Evolutionary conservation across 2,113 vertebrate genomes (phyloP).

Genomic region (Carassius gibelio): DNA sequence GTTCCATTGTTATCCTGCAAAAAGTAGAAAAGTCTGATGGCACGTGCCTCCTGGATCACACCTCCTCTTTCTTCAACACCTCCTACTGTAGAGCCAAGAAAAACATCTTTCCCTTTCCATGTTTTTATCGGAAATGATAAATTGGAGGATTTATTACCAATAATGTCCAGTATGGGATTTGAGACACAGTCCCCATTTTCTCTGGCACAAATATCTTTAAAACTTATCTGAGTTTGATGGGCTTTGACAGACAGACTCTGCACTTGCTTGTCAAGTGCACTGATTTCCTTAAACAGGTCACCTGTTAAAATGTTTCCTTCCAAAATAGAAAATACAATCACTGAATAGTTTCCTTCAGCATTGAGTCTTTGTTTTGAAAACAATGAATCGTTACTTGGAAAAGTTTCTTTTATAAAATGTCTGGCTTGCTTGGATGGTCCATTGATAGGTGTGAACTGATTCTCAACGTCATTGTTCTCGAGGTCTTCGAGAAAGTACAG

Average conservation of each 20-base stretch:
- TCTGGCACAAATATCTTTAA: constrained; percentile 58
- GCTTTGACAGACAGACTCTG: constrained; percentile 46
- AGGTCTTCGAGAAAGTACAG: constrained; percentile 65
- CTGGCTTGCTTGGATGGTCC: constrained; percentile 78
- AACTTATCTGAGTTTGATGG: constrained; percentile 31
- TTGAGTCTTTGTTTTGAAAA: constrained; percentile 75
- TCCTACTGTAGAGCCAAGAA: constrained; percentile 73
- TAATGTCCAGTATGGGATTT: constrained; percentile 62
- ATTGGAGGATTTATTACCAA: constrained; percentile 6
- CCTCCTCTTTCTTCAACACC: constrained; percentile 61
- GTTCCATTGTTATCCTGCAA: constrained; percentile 58
- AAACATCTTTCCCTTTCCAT: not conserved
- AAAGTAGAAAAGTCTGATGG: constrained; percentile 73
- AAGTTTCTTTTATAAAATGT: constrained; percentile 67
- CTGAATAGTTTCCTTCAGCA: constrained; percentile 66
- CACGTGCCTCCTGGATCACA: constrained; percentile 59
- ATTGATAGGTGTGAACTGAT: constrained; percentile 74
- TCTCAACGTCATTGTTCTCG: constrained; percentile 72
- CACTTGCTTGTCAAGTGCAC: constrained; percentile 62
- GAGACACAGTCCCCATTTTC: constrained; percentile 54
- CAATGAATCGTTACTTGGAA: constrained; percentile 66
- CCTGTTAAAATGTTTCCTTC: constrained; percentile 56
- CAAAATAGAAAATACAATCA: constrained; percentile 64
- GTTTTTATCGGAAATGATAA: constrained; percentile 59
- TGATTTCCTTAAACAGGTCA: constrained; percentile 63